phyloP scores from a whole-genome alignment of 2,888 invertebrate species.

The Parnassius orleans region DNA sequence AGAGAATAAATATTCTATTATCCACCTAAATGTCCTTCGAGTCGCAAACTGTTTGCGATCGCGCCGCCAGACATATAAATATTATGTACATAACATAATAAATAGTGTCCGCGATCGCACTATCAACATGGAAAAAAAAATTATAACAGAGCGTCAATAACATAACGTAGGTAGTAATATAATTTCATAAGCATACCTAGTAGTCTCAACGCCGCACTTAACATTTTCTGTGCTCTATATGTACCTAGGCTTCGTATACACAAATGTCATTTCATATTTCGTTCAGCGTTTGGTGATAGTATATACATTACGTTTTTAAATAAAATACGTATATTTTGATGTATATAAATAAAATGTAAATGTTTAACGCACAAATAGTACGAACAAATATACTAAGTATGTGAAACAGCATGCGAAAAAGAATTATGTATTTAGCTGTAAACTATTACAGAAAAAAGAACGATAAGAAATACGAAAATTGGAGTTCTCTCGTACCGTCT shows the following conservation, averaged over 20 bases:
- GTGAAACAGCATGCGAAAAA: constrained; percentile 46
- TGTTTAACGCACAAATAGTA: constrained; percentile 81
- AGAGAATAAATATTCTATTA: neutral
- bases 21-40: neutral
- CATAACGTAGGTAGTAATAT: neutral
- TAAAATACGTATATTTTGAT: constrained; percentile 78
- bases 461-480: constrained; percentile 60
- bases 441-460: constrained; percentile 56
- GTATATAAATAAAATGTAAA: constrained; percentile 80
- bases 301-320: constrained; percentile 71
- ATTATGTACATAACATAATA: neutral
- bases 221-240: constrained; percentile 29
- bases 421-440: constrained; percentile 74
- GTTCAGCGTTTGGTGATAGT: constrained; percentile 69
- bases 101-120: neutral
- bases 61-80: neutral
- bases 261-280: constrained; percentile 56
- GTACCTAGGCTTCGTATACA: constrained; percentile 44
- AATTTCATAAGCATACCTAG: neutral
- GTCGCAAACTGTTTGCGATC: neutral
- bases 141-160: neutral
- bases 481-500: constrained; percentile 55
- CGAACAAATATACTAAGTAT: constrained; percentile 42
- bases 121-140: neutral
- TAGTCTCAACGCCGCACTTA: neutral